Evolutionary conservation across 2,797 vertebrate species (phyloP), one percentile per base, ranked within the genome.

Genomic region (Ibycter americanus): DNA sequence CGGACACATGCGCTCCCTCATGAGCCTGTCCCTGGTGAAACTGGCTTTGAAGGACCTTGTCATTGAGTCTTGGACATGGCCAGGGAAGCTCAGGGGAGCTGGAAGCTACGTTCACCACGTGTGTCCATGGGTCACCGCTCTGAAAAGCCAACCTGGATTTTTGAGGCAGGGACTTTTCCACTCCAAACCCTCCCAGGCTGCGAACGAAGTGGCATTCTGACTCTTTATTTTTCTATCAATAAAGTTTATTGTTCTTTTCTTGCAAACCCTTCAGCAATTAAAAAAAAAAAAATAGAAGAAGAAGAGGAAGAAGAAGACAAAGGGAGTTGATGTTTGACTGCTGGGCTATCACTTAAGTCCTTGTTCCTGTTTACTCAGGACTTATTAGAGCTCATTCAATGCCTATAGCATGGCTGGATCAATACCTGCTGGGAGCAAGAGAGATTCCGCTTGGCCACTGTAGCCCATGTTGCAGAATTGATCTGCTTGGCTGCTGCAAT

Each of bases 351-450:
- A 96, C 96, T 97, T 96, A 97, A 97, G 96, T 97, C 97, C 97
- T 97, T 97, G 97, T 97, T 96, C 95, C 97, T 97, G 96, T 97
- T 97, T 97, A 97, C 97, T 95, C 89, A 94, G 94, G 96, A 97
- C 97, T 98, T 98, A 97, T 97, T 97, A 96, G 96, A 98, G 98
- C 98, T 98, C 97, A 98, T 97, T 98, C 98, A 98, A 98, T 97
- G 97, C 98, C 97, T 98, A 98, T 97, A 97, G 97, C 98, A 96
- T 96, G 88, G 89, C 94, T 96, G 95, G 98, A 98, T 98, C 98
- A 97, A 98, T 98, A 98, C 96, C 97, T 97, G 96, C 98, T 96
- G 97, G 98, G 98, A 98, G 98, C 98, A 98, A 97, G 97, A 98
- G 90, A 96, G 97, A 96, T 98, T 96, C 97, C 89, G 95, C 97